Evolutionary conservation across 2,888 invertebrate species (phyloP).

Genomic region (Teleiodes luculella): DNA sequence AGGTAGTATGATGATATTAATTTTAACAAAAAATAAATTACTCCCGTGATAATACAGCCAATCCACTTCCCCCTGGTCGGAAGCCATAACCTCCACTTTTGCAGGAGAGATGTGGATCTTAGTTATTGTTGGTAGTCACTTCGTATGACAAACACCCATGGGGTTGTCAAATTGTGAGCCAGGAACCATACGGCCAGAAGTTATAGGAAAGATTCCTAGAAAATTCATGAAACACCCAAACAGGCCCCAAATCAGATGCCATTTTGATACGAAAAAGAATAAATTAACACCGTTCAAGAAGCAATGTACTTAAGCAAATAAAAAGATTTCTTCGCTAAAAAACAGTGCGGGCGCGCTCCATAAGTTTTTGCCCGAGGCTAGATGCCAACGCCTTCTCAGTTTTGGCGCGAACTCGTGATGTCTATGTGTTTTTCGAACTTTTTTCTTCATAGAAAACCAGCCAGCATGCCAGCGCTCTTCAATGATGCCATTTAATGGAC

Average conservation of each 20-base stretch:
- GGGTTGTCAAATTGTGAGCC: too few species aligned
- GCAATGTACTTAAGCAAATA: slow-evolving; percentile 6
- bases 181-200: too few species aligned
- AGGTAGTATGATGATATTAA: too few species aligned
- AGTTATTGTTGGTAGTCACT: too few species aligned
- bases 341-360: slow-evolving; percentile 10
- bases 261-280: not conserved
- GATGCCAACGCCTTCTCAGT: slow-evolving; percentile 36
- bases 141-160: too few species aligned
- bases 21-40: too few species aligned
- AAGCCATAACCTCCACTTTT: too few species aligned
- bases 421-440: slow-evolving; percentile 36
- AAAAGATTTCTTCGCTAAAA: slow-evolving; percentile 1
- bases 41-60: too few species aligned
- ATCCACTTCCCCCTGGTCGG: too few species aligned
- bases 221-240: not conserved
- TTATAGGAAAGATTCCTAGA: too few species aligned
- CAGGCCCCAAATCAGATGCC: not conserved
- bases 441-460: slow-evolving; percentile 32
- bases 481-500: slow-evolving; percentile 55
- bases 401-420: slow-evolving; percentile 47
- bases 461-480: slow-evolving; percentile 42
- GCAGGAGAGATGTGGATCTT: too few species aligned
- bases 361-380: slow-evolving; percentile 27
- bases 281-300: slow-evolving; percentile 6